Conservation (phyloP, 1,140 invertebrate species). For the Nephila pilipes region DNA sequence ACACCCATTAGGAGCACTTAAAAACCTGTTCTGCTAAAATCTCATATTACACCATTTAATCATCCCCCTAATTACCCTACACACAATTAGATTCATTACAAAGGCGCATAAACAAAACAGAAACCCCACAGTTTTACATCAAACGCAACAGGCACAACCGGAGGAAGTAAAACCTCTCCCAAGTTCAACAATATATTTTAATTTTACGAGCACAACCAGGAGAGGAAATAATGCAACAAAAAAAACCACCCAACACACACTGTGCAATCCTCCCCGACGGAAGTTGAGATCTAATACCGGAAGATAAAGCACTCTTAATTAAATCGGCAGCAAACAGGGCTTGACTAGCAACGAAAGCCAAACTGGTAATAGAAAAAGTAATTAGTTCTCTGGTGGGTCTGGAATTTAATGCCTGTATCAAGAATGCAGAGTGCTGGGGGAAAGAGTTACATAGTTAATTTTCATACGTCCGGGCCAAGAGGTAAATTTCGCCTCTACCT, state of each 20-base stretch:
- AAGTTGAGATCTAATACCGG: neutral
- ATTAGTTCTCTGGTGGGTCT: neutral
- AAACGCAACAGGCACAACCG: neutral
- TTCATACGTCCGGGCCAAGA: neutral
- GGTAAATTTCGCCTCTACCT: neutral
- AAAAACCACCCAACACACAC: neutral
- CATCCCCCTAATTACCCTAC: neutral
- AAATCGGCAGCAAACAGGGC: neutral
- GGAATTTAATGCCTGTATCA: neutral
- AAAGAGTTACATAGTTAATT: neutral
- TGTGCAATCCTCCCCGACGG: no score
- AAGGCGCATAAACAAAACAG: neutral
- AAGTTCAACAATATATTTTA: neutral
- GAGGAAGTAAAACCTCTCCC: neutral
- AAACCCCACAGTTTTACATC: neutral
- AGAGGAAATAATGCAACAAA: neutral
- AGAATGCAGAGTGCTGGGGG: neutral
- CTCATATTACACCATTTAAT: neutral
- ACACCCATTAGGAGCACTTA: no score
- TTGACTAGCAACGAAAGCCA: neutral
- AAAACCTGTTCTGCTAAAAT: neutral
- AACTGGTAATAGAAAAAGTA: neutral
- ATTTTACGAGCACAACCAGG: neutral
- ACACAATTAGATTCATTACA: neutral
- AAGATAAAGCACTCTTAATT: slow-evolving; percentile 1